Base-by-base conservation (phyloP, 1,140 invertebrate genomes). In the Solen grandis region DNA sequence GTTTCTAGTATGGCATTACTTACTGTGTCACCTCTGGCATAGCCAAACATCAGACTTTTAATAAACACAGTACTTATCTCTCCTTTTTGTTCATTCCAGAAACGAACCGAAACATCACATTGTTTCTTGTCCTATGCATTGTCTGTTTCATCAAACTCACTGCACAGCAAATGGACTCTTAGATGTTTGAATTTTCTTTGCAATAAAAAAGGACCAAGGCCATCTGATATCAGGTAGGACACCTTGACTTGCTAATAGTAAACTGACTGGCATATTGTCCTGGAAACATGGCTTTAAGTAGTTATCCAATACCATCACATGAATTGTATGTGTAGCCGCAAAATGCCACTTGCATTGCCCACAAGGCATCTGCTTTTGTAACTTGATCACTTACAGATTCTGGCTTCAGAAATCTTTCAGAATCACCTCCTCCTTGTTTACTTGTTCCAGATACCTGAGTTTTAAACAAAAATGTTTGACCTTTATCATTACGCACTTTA, bases 201-300 rank as follows among this genome's bases (percentile, higher is more conserved):
- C 36, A 29, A 75, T 52, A 22, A 81, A 50, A 36, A 84, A 38
- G 72, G 78, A 5, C 63, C 82, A 19, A 81, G 33, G 16, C 82
- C 77, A 81, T 81, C 77, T 36, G 82, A 81, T 36, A 84, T 76
- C 50, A 81, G 22, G 36, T 84, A 81, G 27, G 77, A 84, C n/a
- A 81, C 60, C 59, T 84, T 41, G 54, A 38, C 72, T 68, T 62
- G 57, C 65, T 72, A 55, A 81, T 76, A 52, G 63, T 76, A 77
- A 81, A 84, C 29, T 74, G 25, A 46, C 31, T 59, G 35, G 62
- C 33, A 35, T 29, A 31, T 55, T 27, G 22, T 0, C 70, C 78
- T n/a, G 65, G 55, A 65, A 81, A 84, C 78, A 84, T 76, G 5
- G 33, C 33, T 19, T 72, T 31, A 35, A 77, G 77, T 33, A 81